Conservation (phyloP, 2,888 invertebrate genomes). For the Hymenopus coronatus region DNA sequence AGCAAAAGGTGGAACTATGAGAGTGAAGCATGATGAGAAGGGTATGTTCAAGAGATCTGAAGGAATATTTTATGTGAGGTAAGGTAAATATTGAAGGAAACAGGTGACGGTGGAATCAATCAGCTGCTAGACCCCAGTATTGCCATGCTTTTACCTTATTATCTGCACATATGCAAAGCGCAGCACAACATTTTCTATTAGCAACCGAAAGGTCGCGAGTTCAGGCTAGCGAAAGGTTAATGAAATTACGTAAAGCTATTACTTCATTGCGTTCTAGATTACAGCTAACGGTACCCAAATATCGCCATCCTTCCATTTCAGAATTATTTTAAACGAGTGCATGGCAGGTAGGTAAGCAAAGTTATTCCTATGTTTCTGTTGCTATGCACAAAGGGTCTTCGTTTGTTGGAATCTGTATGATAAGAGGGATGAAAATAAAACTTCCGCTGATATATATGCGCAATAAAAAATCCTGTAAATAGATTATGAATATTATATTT, state of each 20-base stretch:
- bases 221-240: neutral
- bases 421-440: too few relatives aligned
- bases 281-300: neutral
- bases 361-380: too few relatives aligned
- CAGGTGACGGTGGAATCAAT: neutral
- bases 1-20: neutral
- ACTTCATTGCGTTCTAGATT: neutral
- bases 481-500: too few relatives aligned
- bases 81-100: neutral
- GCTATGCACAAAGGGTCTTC: too few relatives aligned
- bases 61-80: neutral
- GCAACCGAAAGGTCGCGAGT: neutral
- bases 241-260: neutral
- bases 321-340: too few relatives aligned
- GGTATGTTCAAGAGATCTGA: neutral
- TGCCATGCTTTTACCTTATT: neutral
- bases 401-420: too few relatives aligned
- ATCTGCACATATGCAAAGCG: too few relatives aligned
- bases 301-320: too few relatives aligned
- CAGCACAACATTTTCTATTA: neutral
- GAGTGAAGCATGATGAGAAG: neutral
- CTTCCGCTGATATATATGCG: fast-evolving
- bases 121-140: neutral
- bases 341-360: too few relatives aligned
- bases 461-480: too few relatives aligned